Evolutionary conservation across 1,140 invertebrate genomes (phyloP).

Genomic region (Scaptodrosophila lebanonensis): DNA sequence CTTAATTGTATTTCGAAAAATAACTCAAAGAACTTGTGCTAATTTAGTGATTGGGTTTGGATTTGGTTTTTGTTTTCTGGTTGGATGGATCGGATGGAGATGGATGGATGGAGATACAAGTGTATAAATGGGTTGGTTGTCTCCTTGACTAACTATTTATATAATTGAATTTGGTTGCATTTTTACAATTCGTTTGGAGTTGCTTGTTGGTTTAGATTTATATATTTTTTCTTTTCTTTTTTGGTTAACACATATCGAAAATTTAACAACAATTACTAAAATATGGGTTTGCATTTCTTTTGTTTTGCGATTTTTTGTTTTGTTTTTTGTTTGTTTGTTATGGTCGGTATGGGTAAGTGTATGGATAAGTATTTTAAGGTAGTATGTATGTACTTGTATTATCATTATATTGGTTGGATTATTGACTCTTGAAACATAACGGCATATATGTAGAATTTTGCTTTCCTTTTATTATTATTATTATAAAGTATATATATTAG

Average conservation of each 20-base stretch:
- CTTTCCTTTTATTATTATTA: conserved; percentile 13
- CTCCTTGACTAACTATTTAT: too few species aligned
- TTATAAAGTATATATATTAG: conserved; percentile 30
- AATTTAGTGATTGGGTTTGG: too few species aligned
- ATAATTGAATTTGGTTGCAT: conserved; percentile 27
- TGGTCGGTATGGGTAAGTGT: conserved; percentile 33
- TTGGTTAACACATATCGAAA: conserved; percentile 30
- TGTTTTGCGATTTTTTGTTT: conserved; percentile 16
- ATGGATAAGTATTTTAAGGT: too few species aligned
- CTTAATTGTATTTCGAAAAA: too few species aligned
- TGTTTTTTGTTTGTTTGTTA: conserved; percentile 19
- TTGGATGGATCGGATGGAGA: too few species aligned
- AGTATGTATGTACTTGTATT: conserved; percentile 2
- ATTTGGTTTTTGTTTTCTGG: too few species aligned
- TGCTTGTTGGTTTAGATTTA: conserved; percentile 26
- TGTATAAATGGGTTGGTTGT: too few species aligned
- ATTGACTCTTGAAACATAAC: conserved; percentile 60
- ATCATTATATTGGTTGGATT: conserved; percentile 47
- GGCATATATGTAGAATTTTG: too few species aligned
- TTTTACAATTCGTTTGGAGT: conserved; percentile 21
- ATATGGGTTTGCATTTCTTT: conserved; percentile 26
- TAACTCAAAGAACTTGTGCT: too few species aligned
- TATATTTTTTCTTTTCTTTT: conserved; percentile 13
- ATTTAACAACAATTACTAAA: conserved; percentile 35
- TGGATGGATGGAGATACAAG: too few species aligned